Conservation (phyloP, 2,797 vertebrate species). For the Myotis planiceps region DNA sequence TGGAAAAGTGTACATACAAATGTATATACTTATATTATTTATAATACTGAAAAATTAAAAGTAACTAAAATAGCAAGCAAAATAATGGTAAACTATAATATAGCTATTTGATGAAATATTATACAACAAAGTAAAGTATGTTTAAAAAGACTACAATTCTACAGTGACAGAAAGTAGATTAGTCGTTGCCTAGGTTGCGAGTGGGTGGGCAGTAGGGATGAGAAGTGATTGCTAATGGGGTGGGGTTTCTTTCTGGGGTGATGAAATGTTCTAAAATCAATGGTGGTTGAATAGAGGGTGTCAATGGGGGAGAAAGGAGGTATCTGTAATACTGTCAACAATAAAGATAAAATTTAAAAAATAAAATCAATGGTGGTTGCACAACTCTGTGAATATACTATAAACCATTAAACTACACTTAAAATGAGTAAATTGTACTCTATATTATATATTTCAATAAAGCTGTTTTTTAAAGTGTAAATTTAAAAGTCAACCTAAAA, state of each 20-base stretch:
- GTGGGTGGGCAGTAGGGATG: background rate
- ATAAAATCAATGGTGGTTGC: too few species aligned
- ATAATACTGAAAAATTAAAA: background rate
- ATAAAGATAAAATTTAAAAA: too few species aligned
- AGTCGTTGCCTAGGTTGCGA: background rate
- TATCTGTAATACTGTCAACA: too few species aligned
- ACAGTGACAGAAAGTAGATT: background rate
- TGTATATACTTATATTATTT: background rate
- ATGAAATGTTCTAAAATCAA: background rate
- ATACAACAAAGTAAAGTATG: background rate
- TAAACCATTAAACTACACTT: background rate
- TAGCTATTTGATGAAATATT: background rate
- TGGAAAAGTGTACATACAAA: background rate
- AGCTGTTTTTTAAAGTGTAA: background rate
- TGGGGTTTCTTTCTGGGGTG: background rate
- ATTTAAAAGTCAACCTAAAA: background rate
- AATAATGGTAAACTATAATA: background rate
- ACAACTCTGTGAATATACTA: too few species aligned
- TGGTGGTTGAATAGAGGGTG: background rate
- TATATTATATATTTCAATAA: background rate
- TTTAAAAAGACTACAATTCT: background rate
- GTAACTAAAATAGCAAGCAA: background rate
- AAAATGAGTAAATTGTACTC: background rate
- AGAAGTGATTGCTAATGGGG: background rate
- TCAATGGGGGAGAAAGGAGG: too few species aligned